Base-by-base conservation (phyloP, 2,888 invertebrate genomes). In the Yponomeuta evonymella region DNA sequence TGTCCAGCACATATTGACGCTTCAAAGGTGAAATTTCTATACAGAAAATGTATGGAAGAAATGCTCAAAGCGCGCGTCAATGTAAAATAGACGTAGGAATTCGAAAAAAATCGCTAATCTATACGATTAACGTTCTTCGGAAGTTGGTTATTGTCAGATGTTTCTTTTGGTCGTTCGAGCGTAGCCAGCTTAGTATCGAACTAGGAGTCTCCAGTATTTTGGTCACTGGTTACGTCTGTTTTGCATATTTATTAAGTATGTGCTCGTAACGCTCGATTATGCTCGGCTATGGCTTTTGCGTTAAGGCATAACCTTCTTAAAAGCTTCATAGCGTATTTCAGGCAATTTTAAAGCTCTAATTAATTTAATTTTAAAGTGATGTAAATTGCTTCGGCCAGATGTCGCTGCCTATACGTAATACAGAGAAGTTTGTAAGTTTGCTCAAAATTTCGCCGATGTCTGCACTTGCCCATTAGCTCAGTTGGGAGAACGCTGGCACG, bases 231-330 rank as follows among this genome's bases (percentile, higher is more conserved):
- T 15, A 30, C 3, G 64, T n/a, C 64, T 64, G 64, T 30, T 64
- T 64, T 30, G 30, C 64, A 64, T 64, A 64, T 64, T 64, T 64
- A 64, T 64, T 64, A 64, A 64, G 64, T 64, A n/a, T 5, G 10
- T 23, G 10, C 23, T 64, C 64, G 29, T 64, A 64, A 64, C 64
- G 64, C 29, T 64, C 64, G 64, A 58, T 58, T 58, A 58, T 58
- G 15, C 15, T 58, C 30, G 12, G 30, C 64, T 10, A n/a, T 64
- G 64, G 23, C 10, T 64, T 29, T 64, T 30, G 64, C 64, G 64
- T 64, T 64, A 64, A 64, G 64, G 64, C 64, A 62, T 62, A 62
- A 23, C 4, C 62, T 62, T 43, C 9, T 43, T 9, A 8, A 36
- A 43, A 43, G 43, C 43, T 43, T 43, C 6, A 8, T 43, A 43